Base-by-base conservation (phyloP, 2,888 invertebrate species). In the Theodoxus fluviatilis region DNA sequence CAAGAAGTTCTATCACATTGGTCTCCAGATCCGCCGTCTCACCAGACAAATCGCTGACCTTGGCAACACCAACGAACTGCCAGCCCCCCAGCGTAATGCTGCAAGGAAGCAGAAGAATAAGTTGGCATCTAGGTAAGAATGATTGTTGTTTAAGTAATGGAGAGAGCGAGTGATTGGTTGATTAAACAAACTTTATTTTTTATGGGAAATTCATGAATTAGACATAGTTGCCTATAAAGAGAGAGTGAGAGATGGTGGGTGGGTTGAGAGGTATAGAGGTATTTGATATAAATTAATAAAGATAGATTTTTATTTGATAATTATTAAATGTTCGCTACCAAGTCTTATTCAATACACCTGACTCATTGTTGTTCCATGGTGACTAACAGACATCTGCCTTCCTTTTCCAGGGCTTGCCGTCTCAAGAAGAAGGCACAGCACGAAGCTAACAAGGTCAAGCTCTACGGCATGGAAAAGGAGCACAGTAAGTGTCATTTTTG, bases 401-500 rank as follows among this genome's bases (percentile, higher is more conserved):
- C n/a, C n/a, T n/a, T 28, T 75, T 84, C 22, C 82, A 90, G 98
- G 74, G 98, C 97, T 40, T 98, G 98, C 86, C 91, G 98, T 43
- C 90, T 98, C 83, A 98, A 98, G 91, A 98, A 98, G 88, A 98
- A 98, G 89, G 98, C 98, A 3, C 98, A 98, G 85, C 98, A 98
- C 87, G 98, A 98, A 88, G 98, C 98, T 1, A 98, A 98, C 86
- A 98, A 98, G 89, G 92, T 98, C 70, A 98, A 98, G 89, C 89
- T 98, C 2, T 94, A 92, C 85, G 98, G 98, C 47, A 90, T 98
- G 79, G 95, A 97, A 87, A 91, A 92, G 81, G 98, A 98, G 88
- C 98, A 98, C 87, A 94, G 96, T 95, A 89, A 92, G 93, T 81
- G 12, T n/a, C 22, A 15, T 37, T 57, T 47, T n/a, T 38, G n/a